Conservation (phyloP, 2,797 vertebrate species). For the Macroramphosus scolopax region DNA sequence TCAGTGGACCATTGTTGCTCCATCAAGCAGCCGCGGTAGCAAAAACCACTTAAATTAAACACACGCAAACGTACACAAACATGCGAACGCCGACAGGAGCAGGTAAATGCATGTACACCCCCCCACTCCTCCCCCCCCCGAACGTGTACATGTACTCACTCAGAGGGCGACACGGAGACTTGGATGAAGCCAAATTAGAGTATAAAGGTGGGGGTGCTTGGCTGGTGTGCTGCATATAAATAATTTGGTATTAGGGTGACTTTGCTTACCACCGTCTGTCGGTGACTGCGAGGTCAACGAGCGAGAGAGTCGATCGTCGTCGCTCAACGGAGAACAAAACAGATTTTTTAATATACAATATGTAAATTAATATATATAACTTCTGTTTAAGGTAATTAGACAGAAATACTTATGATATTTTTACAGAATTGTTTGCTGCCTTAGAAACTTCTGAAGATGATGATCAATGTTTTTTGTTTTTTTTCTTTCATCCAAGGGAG, state of each 20-base stretch:
- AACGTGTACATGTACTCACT: constrained; percentile 20
- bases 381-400: too few relatives aligned
- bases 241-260: constrained; percentile 86
- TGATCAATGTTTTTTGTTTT: not conserved
- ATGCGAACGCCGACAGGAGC: constrained; percentile 18
- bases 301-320: constrained; percentile 57
- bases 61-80: constrained; percentile 15
- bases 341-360: constrained; percentile 1
- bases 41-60: constrained; percentile 39
- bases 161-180: constrained; percentile 34
- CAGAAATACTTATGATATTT: too few relatives aligned
- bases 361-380: too few relatives aligned
- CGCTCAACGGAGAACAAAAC: constrained; percentile 52
- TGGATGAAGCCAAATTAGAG: constrained; percentile 87
- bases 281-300: constrained; percentile 82
- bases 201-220: constrained; percentile 77
- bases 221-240: constrained; percentile 85
- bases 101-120: constrained; percentile 21
- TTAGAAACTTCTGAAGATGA: not conserved
- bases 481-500: not conserved
- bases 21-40: constrained; percentile 69
- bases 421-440: too few relatives aligned
- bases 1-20: constrained; percentile 84
- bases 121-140: constrained; percentile 8
- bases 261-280: constrained; percentile 86